Conservation (phyloP, 2,113 vertebrate species). For the Istiophorus platypterus region DNA sequence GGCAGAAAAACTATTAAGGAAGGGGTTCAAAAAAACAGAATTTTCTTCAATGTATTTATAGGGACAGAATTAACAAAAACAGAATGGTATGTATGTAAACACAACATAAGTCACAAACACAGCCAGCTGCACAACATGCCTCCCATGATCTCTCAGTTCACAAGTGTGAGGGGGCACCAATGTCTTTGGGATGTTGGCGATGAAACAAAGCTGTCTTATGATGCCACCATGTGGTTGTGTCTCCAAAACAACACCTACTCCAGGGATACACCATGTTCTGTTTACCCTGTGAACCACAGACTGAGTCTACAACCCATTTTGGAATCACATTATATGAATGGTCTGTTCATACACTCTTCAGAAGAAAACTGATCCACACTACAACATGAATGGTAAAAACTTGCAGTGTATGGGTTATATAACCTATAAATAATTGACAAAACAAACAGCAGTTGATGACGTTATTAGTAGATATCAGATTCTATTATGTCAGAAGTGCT, state of each 20-base stretch:
- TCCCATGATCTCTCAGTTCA: not conserved
- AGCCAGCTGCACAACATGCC: not conserved
- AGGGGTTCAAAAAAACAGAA: too few species aligned
- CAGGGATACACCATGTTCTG: not conserved
- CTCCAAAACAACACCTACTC: not conserved
- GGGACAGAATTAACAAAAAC: not conserved
- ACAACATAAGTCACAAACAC: not conserved
- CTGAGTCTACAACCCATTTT: not conserved
- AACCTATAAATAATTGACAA: not conserved
- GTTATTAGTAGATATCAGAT: not conserved
- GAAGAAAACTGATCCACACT: not conserved
- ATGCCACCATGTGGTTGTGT: constrained; percentile 59
- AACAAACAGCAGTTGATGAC: not conserved
- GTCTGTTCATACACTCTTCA: not conserved
- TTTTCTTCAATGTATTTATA: not conserved
- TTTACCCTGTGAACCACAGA: not conserved
- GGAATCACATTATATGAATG: not conserved
- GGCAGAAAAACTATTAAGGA: not conserved
- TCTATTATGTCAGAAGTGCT: not conserved
- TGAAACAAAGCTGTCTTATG: constrained; percentile 7
- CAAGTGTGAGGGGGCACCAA: not conserved
- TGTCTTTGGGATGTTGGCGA: not conserved
- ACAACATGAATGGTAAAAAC: too few species aligned
- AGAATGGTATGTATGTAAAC: not conserved
- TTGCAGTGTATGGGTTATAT: not conserved